phyloP scores from a whole-genome alignment of 2,113 vertebrate species.

The Lamprologus ornatipinnis region DNA sequence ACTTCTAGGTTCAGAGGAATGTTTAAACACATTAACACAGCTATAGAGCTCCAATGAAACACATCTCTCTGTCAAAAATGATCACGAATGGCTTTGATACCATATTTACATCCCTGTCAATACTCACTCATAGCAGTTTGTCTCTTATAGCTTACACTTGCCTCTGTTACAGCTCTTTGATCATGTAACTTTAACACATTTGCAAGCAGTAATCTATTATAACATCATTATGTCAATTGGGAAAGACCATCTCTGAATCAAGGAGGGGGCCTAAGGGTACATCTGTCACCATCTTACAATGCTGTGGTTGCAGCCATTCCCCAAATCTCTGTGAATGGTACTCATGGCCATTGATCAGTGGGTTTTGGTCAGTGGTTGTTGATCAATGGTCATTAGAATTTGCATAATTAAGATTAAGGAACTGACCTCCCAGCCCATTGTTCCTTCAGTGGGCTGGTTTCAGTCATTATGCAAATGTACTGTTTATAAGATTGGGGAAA shows the following conservation, averaged over 20 bases:
- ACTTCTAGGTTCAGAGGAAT: neutral
- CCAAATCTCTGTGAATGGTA: no score
- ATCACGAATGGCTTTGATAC: neutral
- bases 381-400: no score
- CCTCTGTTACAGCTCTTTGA: neutral
- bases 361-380: no score
- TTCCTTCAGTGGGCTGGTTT: no score
- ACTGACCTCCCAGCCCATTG: no score
- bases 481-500: neutral
- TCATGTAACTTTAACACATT: neutral
- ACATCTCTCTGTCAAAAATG: neutral
- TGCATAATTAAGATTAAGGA: no score
- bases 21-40: slow-evolving; percentile 4
- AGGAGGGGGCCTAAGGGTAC: neutral
- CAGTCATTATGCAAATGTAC: neutral
- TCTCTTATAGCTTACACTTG: neutral
- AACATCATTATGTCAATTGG: neutral
- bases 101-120: neutral
- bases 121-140: neutral
- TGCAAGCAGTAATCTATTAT: neutral
- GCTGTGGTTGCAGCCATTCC: no score
- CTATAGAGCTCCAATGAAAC: neutral
- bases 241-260: neutral
- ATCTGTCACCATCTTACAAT: no score
- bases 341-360: no score